Conservation (phyloP, 2,797 vertebrate genomes). For the Crotalus adamanteus region DNA sequence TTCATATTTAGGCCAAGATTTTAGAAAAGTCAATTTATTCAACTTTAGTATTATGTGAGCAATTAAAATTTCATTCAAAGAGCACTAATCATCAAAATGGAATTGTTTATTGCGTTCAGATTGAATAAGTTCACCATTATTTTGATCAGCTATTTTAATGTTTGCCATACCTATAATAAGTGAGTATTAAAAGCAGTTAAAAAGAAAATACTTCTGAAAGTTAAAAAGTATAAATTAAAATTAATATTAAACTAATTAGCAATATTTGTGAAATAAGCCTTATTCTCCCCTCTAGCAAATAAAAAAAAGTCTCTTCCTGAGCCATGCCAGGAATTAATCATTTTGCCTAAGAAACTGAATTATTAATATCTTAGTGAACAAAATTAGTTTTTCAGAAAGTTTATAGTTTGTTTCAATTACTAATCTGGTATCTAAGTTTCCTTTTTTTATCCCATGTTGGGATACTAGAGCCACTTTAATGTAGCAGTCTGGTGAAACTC, state of each 20-base stretch:
- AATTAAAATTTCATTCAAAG: conserved; percentile 26
- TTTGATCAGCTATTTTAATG: conserved; percentile 18
- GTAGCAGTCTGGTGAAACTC: neutral
- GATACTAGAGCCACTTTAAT: neutral
- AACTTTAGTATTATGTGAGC: conserved; percentile 15
- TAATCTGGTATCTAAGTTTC: neutral
- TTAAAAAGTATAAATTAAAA: neutral
- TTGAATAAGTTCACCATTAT: neutral
- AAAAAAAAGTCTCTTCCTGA: neutral
- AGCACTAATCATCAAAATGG: neutral
- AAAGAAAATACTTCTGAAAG: neutral
- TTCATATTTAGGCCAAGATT: neutral
- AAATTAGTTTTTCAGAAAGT: neutral
- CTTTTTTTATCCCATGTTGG: neutral
- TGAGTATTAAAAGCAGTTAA: neutral
- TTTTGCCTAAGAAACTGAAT: neutral
- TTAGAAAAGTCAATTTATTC: neutral
- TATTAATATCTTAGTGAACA: neutral
- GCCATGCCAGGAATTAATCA: neutral
- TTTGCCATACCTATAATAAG: conserved; percentile 11
- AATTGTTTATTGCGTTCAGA: conserved; percentile 9
- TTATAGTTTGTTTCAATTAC: neutral
- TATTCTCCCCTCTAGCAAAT: neutral
- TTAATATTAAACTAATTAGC: neutral
- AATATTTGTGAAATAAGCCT: neutral